These are phyloP conservation scores for Xanthostigma xanthostigma DNA, from an alignment of 2,888 invertebrate species.

Conservation along the genomic window DNA sequence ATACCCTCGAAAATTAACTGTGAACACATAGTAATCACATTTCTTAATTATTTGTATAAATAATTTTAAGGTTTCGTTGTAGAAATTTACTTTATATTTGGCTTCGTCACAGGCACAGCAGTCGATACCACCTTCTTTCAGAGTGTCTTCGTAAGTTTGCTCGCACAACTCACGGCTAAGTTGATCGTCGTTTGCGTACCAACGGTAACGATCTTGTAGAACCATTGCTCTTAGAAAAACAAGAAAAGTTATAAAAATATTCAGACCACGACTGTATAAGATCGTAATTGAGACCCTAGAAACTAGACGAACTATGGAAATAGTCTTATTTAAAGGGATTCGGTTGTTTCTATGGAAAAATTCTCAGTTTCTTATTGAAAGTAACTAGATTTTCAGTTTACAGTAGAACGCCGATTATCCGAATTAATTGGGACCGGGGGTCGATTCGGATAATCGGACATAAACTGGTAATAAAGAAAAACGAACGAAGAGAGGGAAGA, in stretches of 20 bases:
- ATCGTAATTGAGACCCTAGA: background rate
- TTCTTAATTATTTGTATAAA: constrained; percentile 1
- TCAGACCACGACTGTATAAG: too few species aligned
- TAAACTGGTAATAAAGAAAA: too few species aligned
- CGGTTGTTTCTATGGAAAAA: too few species aligned
- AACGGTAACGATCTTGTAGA: constrained; percentile 59
- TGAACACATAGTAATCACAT: constrained; percentile 9
- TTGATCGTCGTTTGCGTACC: constrained; percentile 83
- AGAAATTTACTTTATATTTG: constrained; percentile 65
- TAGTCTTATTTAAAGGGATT: too few species aligned
- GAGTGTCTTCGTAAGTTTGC: constrained; percentile 45
- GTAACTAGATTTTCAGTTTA: too few species aligned
- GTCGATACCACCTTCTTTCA: constrained; percentile 37
- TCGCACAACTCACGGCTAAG: constrained; percentile 70
- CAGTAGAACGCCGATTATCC: too few species aligned
- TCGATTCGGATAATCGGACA: too few species aligned
- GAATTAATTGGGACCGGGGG: too few species aligned
- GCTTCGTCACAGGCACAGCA: constrained; percentile 96
- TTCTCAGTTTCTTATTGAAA: too few species aligned
- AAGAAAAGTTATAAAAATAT: background rate
- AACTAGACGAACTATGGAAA: background rate
- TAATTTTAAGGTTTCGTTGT: background rate
- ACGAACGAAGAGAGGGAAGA: too few species aligned
- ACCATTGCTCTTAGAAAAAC: constrained; percentile 58
- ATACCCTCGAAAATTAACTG: constrained; percentile 79